A percentile compares a stretch with the other conserved stretches of the same genome.
phyloP scores from a whole-genome alignment of 2,797 vertebrate genomes.

The Myotis daubentonii region DNA sequence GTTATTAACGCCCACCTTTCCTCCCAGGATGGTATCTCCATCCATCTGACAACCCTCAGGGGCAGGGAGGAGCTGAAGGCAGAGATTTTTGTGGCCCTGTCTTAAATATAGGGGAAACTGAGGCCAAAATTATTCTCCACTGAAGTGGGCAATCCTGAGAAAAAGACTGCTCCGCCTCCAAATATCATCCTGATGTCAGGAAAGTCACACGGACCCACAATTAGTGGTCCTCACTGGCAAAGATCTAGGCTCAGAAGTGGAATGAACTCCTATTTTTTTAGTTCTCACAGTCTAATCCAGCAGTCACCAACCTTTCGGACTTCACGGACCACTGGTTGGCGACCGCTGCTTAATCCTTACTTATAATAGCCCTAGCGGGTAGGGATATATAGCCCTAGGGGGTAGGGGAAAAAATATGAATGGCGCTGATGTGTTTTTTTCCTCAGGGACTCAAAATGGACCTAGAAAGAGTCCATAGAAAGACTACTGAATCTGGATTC shows the following conservation, averaged over 20 bases:
- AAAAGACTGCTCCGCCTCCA: background rate
- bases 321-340: no score
- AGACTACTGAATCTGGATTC: background rate
- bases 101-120: slow-evolving; percentile 16
- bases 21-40: slow-evolving; percentile 57
- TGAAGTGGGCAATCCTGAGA: background rate
- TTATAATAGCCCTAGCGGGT: background rate
- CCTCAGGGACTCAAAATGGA: background rate
- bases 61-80: slow-evolving; percentile 42
- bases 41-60: slow-evolving; percentile 60
- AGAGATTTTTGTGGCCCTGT: slow-evolving; percentile 13
- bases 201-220: background rate
- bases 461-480: background rate
- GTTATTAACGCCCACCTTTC: slow-evolving; percentile 74
- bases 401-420: background rate
- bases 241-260: background rate
- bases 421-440: background rate
- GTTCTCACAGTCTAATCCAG: background rate
- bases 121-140: background rate
- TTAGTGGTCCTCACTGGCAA: background rate
- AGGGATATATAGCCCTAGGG: background rate
- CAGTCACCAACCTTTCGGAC: no score
- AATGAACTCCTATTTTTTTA: background rate
- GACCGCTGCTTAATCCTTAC: background rate
- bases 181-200: background rate